Percentiles rank a stretch among this genome's conserved stretches.
phyloP scores from a whole-genome alignment of 2,888 invertebrate species.

The Formica aserva region DNA sequence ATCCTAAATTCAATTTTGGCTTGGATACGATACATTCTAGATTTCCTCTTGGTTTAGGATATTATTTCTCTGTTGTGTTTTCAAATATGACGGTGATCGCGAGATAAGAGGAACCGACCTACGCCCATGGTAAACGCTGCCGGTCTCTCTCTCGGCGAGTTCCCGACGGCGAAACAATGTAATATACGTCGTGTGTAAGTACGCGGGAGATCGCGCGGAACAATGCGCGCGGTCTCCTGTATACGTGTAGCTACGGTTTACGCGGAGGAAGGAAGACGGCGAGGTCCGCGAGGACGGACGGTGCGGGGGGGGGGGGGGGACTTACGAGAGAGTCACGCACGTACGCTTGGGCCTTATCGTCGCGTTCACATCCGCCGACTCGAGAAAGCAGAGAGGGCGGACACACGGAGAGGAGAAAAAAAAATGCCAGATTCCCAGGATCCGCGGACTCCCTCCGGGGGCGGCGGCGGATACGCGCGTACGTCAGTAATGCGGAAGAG shows the following conservation, averaged over 20 bases:
- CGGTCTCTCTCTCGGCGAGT: constrained; percentile 68
- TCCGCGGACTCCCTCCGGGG: constrained; percentile 74
- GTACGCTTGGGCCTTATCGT: constrained; percentile 79
- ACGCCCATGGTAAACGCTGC: constrained; percentile 58
- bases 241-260: constrained; percentile 5
- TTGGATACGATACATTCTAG: not conserved
- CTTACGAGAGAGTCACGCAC: constrained; percentile 78
- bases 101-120: constrained; percentile 52
- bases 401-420: constrained; percentile 67
- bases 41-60: not conserved
- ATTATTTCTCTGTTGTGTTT: constrained; percentile 19
- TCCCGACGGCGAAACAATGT: constrained; percentile 80
- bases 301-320: constrained; percentile 10
- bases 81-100: constrained; percentile 41
- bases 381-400: constrained; percentile 71
- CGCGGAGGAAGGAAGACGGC: constrained; percentile 21
- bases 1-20: constrained; percentile 3
- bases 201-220: constrained; percentile 79
- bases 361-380: constrained; percentile 82
- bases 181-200: constrained; percentile 78
- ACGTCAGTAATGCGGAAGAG: constrained; percentile 73
- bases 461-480: constrained; percentile 52
- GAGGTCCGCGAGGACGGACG: constrained; percentile 21
- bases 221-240: constrained; percentile 71
- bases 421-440: constrained; percentile 83